Conservation (phyloP, 1,140 invertebrate genomes). For the Calycopis cecrops region DNA sequence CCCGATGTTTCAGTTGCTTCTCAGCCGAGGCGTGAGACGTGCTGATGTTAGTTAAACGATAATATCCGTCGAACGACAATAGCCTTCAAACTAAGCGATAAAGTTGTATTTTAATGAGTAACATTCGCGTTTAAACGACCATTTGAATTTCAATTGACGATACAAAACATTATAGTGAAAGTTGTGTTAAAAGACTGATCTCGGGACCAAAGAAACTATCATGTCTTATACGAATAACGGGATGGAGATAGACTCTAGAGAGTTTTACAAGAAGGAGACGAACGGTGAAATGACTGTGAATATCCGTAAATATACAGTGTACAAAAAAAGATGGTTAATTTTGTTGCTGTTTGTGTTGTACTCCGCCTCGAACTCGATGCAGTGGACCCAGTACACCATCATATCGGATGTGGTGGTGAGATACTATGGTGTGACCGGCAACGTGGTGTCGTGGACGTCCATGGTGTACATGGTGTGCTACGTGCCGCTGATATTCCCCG, state of each 20-base stretch:
- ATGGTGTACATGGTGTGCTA: slow-evolving; percentile 98
- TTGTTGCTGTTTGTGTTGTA: slow-evolving; percentile 90
- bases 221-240: slow-evolving; percentile 1
- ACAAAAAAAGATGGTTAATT: slow-evolving; percentile 88
- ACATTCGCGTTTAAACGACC: no score
- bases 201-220: background rate
- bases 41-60: no score
- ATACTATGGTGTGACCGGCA: slow-evolving; percentile 84
- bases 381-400: slow-evolving; percentile 93
- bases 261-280: slow-evolving; percentile 1
- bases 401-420: slow-evolving; percentile 83
- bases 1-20: no score
- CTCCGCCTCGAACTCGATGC: slow-evolving; percentile 91
- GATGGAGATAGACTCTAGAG: background rate
- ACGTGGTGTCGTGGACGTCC: slow-evolving; percentile 93
- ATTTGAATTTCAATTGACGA: no score
- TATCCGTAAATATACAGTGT: slow-evolving; percentile 65
- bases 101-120: no score
- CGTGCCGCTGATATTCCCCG: slow-evolving; percentile 96
- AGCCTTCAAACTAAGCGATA: no score
- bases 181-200: background rate
- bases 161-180: no score
- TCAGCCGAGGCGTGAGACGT: no score
- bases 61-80: no score
- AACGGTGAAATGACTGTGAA: slow-evolving; percentile 23